Base-by-base conservation (phyloP, 2,888 invertebrate genomes). In the Platycheirus albimanus region DNA sequence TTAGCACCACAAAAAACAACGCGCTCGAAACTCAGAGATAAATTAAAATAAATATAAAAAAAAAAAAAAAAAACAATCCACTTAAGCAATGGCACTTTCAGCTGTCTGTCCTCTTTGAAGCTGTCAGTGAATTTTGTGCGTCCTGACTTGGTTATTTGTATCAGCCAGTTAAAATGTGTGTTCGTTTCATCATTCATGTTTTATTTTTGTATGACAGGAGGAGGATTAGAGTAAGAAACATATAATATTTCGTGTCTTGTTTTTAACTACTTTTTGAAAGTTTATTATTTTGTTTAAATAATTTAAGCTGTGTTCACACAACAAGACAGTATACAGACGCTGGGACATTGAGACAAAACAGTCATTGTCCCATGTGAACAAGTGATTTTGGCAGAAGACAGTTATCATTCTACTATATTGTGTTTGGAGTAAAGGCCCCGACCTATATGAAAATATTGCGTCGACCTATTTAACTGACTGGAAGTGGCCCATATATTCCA, bases 21-120 rank as follows among this genome's bases (percentile, higher is more conserved):
- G 15, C 15, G 33, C 45, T 54, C 38, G 33, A 56, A 66, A 28
- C 33, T 17, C 45, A 24, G 10, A 17, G 24, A 51, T 6, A 51
- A 61, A 30, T n/a, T 17, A 24, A 28, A 66, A 43, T 19, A 19
- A 58, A 19, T 30, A 79, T 33, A 41, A 56, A 51, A 49, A 28
- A 36, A 58, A 80, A 75, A 70, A n/a, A n/a, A n/a, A n/a, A n/a
- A n/a, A n/a, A n/a, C n/a, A 64, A 80, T 75, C 69, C 70, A 64
- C 75, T 80, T 79, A 74, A 52, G 69, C 56, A 38, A 69, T 70
- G 69, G 63, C 69, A 75, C 63, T 69, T 79, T 80, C 74, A 75
- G 80, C 80, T 75, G 75, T 75, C 75, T 58, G 75, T 47, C 69
- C 49, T 51, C 15, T 58, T 47, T 19, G 43, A 61, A 36, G 33